Conservation (phyloP, 1,140 invertebrate species). For the Achroia grisella region DNA sequence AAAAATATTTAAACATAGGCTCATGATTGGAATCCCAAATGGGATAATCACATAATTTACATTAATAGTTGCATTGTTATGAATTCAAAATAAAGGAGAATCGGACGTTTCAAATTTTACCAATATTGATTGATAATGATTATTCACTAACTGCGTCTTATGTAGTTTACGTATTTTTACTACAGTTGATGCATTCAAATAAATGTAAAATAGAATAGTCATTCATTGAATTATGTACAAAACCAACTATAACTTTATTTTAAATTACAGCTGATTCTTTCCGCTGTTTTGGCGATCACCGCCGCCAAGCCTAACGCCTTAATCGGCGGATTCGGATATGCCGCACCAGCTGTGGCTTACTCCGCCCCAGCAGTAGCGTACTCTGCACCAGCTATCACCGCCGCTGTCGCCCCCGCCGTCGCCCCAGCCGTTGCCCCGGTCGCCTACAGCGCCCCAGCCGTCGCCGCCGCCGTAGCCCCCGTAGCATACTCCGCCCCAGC, state of each 20-base stretch:
- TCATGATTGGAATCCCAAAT: too few relatives aligned
- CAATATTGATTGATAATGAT: too few relatives aligned
- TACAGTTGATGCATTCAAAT: too few relatives aligned
- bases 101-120: too few relatives aligned
- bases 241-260: not conserved
- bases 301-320: slow-evolving; percentile 3
- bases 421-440: not conserved
- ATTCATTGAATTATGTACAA: too few relatives aligned
- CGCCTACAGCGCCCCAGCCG: not conserved
- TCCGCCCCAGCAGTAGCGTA: slow-evolving; percentile 1
- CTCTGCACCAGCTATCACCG: slow-evolving; percentile 1
- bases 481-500: not conserved
- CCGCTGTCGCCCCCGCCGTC: not conserved
- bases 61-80: too few relatives aligned
- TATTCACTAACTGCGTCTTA: too few relatives aligned
- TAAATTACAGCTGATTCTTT: not conserved
- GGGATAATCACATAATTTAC: too few relatives aligned
- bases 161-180: too few relatives aligned
- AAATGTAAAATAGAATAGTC: too few relatives aligned
- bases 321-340: not conserved
- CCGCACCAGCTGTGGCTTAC: not conserved
- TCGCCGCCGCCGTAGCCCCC: not conserved
- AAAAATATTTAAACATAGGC: too few relatives aligned
- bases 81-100: too few relatives aligned
- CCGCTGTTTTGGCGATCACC: slow-evolving; percentile 3